Evolutionary conservation across 1,140 invertebrate genomes (phyloP), one percentile per base, ranked within the genome.

Genomic region (Bombus impatiens): DNA sequence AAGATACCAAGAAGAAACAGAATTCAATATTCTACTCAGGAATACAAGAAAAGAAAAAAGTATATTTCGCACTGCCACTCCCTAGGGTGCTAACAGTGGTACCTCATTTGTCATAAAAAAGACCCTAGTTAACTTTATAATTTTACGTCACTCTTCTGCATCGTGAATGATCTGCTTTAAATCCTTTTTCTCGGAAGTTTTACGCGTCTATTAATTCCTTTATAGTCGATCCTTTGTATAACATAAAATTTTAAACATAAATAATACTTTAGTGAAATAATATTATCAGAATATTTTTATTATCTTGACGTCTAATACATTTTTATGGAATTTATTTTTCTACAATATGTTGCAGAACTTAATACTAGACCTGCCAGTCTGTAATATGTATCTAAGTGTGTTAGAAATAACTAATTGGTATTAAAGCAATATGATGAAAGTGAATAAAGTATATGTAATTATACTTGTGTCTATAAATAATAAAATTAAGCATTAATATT

Each of bases 41-140:
- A 35, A 35, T 25, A 44, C 10, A 25, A 57, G 32, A 78, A 22
- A 40, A 15, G 25, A 15, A 32, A 75, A 42, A 74, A 74, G 8
- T 28, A 32, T 25, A 22, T n/a, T 35, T 68, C 28, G 15, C 40
- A 44, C 10, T 10, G 44, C 22, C n/a, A 44, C 22, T 76, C 42
- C n/a, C 28, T 76, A 76, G 22, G 32, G 10, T 12, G 10, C 32
- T 5, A 8, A 35, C 47, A 53, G 9, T 53, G 32, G 32, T 35
- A 76, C 18, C 74, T 76, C 28, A 35, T 76, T 76, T 57, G 32
- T 57, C 47, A 35, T 47, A 35, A 44, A 35, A 76, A 76, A 76
- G n/a, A 22, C 28, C 28, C 40, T 74, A 74, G 40, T 74, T 74
- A 74, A 74, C 28, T n/a, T 13, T 42, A 32, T 12, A 37, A 77